Evolutionary conservation across 1,140 invertebrate genomes (phyloP), one percentile per base, ranked within the genome.

Genomic region (Xylocopa sonorina): DNA sequence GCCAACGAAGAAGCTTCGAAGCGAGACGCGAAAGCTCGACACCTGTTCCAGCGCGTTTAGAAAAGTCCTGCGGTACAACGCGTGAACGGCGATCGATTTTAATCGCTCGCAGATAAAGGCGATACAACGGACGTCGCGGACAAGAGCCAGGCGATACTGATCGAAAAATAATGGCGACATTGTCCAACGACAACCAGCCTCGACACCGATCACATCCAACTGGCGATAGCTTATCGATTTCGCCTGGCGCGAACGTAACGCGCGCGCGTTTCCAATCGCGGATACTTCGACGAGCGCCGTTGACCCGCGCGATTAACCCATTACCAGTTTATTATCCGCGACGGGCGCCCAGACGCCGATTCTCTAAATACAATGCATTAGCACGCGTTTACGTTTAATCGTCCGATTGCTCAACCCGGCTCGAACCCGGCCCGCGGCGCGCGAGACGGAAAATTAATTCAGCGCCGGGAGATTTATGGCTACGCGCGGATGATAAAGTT

Each of bases 321-420:
- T 41, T 57, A 71, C 12, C 29, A 27, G 32, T 69, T 51, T 38
- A 69, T 69, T 38, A 53, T 21, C 24, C 51, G 6, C 24, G n/a
- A 3, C 53, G 3, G n/a, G 6, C 53, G 3, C 58, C 60, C 3
- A 21, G 38, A 21, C 24, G 24, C n/a, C 34, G 51, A 57, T 57
- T 12, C 51, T 57, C 50, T 21, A 41, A 71, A 41, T n/a, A 29
- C 51, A 43, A 71, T 43, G 29, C 27, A 71, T 51, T n/a, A 43
- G 38, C 24, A 55, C 68, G 38, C 68, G 34, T 71, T 69, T n/a
- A 18, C 41, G 67, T 69, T 71, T 71, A 71, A 71, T 71, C 38
- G 68, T 16, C 6, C 32, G 38, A 71, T 71, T 71, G 34, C 68
- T 57, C 38, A 71, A 71, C 32, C 16, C 2, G 12, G n/a, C n/a